phyloP scores from a whole-genome alignment of 2,888 invertebrate genomes.

The Chaitophorus viminalis region DNA sequence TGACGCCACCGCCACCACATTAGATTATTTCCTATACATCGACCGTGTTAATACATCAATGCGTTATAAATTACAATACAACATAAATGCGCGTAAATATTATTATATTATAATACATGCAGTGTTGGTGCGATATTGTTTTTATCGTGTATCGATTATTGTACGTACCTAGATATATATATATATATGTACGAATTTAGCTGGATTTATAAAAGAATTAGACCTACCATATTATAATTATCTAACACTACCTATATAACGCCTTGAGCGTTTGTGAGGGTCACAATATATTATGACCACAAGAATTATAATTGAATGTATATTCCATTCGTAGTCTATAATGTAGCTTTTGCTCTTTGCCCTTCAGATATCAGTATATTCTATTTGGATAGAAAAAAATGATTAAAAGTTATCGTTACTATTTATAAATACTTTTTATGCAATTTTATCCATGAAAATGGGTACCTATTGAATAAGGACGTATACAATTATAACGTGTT shows the following conservation, averaged over 20 bases:
- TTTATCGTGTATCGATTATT: not conserved
- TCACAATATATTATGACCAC: not conserved
- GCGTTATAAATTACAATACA: not conserved
- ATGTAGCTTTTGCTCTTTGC: not conserved
- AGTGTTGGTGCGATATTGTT: not conserved
- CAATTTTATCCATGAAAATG: not conserved
- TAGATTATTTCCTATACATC: not conserved
- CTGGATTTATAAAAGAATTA: not conserved
- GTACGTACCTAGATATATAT: too few species aligned
- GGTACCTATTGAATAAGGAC: not conserved
- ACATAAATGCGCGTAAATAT: not conserved
- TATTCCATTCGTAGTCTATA: not conserved
- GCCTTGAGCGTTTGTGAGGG: too few species aligned
- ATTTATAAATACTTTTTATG: not conserved
- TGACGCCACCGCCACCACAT: not conserved
- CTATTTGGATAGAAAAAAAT: not conserved
- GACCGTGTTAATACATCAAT: not conserved
- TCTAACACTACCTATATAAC: not conserved
- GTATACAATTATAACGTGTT: not conserved
- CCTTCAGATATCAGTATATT: conserved; percentile 3
- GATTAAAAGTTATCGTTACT: not conserved
- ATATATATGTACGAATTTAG: not conserved
- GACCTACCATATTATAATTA: not conserved
- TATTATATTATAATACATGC: not conserved
- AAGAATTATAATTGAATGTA: not conserved